A percentile compares a stretch with the other conserved stretches of the same genome.
These are phyloP conservation scores for Montipora cactus DNA, from an alignment of 64 coral and sea anemone species.

Conservation along the genomic window DNA sequence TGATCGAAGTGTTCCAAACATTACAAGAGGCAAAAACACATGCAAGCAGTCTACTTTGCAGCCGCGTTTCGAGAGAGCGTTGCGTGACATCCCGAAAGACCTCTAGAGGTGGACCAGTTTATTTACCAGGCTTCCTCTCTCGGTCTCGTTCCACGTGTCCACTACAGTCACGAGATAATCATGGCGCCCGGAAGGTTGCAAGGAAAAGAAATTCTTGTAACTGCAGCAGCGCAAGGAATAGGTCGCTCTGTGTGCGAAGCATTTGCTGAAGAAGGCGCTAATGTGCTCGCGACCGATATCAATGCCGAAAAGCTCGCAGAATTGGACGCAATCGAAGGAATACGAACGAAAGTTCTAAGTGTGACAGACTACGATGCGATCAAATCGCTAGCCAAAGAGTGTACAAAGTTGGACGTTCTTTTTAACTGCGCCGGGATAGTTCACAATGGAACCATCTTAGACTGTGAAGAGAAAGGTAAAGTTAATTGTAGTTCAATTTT, in stretches of 20 bases:
- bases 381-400: constrained; percentile 51
- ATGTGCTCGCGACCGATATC: constrained; percentile 89
- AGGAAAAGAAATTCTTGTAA: constrained; percentile 84
- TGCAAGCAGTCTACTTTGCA: no score
- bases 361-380: constrained; percentile 84
- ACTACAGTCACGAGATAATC: not conserved
- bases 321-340: constrained; percentile 42
- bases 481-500: no score
- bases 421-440: constrained; percentile 95
- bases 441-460: constrained; percentile 68
- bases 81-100: no score
- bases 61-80: no score
- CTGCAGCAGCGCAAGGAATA: constrained; percentile 92
- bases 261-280: constrained; percentile 89
- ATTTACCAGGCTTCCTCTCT: no score
- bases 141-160: no score
- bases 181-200: constrained; percentile 46
- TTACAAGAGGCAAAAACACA: no score
- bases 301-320: constrained; percentile 87
- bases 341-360: constrained; percentile 70
- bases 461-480: constrained; percentile 83
- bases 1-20: no score
- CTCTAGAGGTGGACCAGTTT: no score
- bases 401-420: constrained; percentile 79
- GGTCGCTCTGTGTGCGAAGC: constrained; percentile 71